Evolutionary conservation across 2,797 vertebrate genomes (phyloP).

Genomic region (Syngnathus acus): DNA sequence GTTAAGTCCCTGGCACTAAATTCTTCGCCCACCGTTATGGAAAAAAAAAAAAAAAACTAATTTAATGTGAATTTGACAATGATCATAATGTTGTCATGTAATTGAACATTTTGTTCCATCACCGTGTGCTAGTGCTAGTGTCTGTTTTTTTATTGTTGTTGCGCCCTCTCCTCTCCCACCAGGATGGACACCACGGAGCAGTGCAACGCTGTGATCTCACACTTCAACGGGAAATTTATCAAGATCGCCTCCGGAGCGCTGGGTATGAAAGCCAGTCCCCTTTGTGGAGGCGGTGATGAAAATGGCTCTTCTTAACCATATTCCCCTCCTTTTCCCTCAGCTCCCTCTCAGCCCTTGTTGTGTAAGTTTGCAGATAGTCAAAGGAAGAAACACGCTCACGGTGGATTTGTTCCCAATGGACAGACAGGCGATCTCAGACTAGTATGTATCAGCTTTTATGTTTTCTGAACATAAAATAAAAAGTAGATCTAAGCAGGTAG

Average conservation of each 20-base stretch:
- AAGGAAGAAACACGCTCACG: constrained; percentile 93
- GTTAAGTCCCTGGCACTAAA: not conserved
- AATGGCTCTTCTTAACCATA: constrained; percentile 3
- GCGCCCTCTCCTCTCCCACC: constrained; percentile 25
- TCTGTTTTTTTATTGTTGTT: constrained; percentile 9
- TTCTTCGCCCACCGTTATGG: not conserved
- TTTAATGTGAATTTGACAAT: not conserved
- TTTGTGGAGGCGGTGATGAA: constrained; percentile 14
- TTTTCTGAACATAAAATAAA: not conserved
- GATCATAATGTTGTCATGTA: not conserved
- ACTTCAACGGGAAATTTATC: constrained; percentile 99
- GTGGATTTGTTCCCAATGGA: constrained; percentile 91
- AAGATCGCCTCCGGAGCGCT: constrained; percentile 90
- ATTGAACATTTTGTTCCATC: not conserved
- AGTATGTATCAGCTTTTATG: constrained; percentile 74
- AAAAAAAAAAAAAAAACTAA: not conserved
- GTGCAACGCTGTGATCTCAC: constrained; percentile 95
- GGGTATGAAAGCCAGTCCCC: constrained; percentile 71
- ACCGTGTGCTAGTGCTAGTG: not conserved
- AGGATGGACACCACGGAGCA: constrained; percentile 99
- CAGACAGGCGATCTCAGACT: constrained; percentile 95
- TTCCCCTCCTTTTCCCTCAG: constrained; percentile 44
- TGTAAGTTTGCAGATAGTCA: constrained; percentile 98
- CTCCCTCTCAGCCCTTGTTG: constrained; percentile 88
- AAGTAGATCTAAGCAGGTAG: not conserved